Evolutionary conservation across 2,113 vertebrate genomes (phyloP), one percentile per base, ranked within the genome.

Genomic region (Asarcornis scutulata): DNA sequence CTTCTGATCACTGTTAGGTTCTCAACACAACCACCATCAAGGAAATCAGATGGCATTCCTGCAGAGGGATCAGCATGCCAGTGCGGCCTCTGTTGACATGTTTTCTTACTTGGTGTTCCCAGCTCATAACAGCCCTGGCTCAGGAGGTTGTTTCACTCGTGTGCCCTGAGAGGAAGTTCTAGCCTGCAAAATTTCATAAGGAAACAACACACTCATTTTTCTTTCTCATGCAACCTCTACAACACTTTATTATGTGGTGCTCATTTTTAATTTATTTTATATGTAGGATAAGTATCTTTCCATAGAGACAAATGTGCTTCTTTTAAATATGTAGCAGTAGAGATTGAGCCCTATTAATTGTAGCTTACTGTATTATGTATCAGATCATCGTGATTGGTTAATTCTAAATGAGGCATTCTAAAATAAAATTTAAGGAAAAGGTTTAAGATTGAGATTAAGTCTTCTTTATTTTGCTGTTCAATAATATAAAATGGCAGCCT

Each of bases 381-480:
- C 72, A 52, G 50, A 42, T 67, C 62, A 63, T 13, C 1, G 3
- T 44, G 71, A 86, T 11, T 62, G 80, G 92, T 85, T 94, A 42
- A 91, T 93, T 95, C 85, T 71, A 66, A 81, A 85, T 23, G 44
- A 88, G 32, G 83, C 21, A 74, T 48, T 48, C 82, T 88, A 63
- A 58, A 86, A 78, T 60, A 90, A 93, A 81, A 92, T 90, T 91
- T 67, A 53, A 71, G 48, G 31, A 64, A 95, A 55, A 48, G 36
- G 55, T 75, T 87, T 81, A 83, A 89, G 71, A 36, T 16, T 77
- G 66, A 91, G 72, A 83, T 77, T 69, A 56, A 90, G 74, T 15
- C 68, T 94, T 95, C 82, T 78, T 95, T 90, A 85, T 89, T 95
- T 72, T 86, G 64, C 44, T 89, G 83, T 31, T 91, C 91, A 83